Evolutionary conservation across 1,140 invertebrate species (phyloP), one percentile per base, ranked within the genome.

Genomic region (Pseudobourletiella spinata): DNA sequence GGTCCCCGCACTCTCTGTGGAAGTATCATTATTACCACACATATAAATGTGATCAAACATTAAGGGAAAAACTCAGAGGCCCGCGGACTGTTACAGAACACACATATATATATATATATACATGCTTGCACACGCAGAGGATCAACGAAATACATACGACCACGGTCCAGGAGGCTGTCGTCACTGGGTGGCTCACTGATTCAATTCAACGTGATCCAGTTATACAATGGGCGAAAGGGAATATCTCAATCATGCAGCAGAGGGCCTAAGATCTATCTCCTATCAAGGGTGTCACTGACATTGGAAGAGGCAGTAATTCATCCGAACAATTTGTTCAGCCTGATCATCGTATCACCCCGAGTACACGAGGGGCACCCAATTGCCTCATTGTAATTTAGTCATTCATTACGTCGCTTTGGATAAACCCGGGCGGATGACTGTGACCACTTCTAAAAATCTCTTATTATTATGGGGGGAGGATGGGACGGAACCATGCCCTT

Each of bases 241-340:
- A 59, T 59, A 44, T 59, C 29, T 20, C 29, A 46, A 54, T 55
- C 51, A 26, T 26, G n/a, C 39, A n/a, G n/a, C n/a, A n/a, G n/a
- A 61, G 26, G 59, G 51, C 29, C 59, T 22, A 61, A 61, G 51
- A 61, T 55, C 59, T 44, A 61, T 55, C 59, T 44, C 35, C 50
- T 26, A 61, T 44, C 59, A 61, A 55, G 59, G 59, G 59, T 61
- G 59, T 61, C 59, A 61, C 55, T 55, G 50, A 54, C 58, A 60
- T 39, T 50, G 25, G 30, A n/a, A 52, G 8, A 55, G 2, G 35
- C 16, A 30, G 18, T 42, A 60, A 60, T 52, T 60, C 50, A 60
- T 60, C 52, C 58, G 8, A 32, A 52, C 48, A 52, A 52, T 25
- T 1, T 60, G 32, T 28, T 14, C n/a, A 24, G 11, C 48, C 24